These are phyloP conservation scores for Euura saliciscinereae DNA, from an alignment of 1,140 invertebrate genomes.

Conservation along the genomic window DNA sequence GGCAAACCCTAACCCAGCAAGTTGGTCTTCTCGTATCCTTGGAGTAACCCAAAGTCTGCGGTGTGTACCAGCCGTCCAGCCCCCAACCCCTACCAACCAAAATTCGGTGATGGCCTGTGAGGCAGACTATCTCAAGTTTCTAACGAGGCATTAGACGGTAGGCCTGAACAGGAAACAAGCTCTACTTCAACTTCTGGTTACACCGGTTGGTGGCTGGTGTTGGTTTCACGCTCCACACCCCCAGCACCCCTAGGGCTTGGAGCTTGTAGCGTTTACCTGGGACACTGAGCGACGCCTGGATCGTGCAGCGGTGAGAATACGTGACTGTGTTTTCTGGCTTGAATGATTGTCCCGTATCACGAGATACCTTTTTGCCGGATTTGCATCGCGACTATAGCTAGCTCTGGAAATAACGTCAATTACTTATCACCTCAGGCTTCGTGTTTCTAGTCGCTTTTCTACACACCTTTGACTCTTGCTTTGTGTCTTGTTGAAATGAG, in stretches of 20 bases:
- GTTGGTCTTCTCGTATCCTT: too few species aligned
- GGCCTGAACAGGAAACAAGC: not conserved
- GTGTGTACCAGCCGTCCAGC: not conserved
- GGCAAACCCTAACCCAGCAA: not conserved
- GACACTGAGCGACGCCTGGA: not conserved
- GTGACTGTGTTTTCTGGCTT: not conserved
- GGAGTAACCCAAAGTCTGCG: not conserved
- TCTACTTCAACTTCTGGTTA: not conserved
- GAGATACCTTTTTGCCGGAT: not conserved
- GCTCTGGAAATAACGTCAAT: slow-evolving; percentile 1
- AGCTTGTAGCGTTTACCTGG: not conserved
- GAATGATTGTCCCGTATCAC: slow-evolving; percentile 3
- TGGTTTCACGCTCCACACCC: not conserved
- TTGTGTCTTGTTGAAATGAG: not conserved
- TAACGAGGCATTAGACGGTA: not conserved
- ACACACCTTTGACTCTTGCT: not conserved
- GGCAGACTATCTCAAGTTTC: not conserved
- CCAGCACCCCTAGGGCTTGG: slow-evolving; percentile 27
- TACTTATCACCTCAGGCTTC: not conserved
- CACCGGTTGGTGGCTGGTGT: not conserved
- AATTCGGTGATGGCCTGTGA: not conserved
- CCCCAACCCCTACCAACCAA: not conserved
- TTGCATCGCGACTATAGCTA: not conserved
- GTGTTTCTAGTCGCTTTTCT: not conserved
- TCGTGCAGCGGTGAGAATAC: not conserved